Base-by-base conservation (phyloP, 2,888 invertebrate genomes). In the Agrochola macilenta region DNA sequence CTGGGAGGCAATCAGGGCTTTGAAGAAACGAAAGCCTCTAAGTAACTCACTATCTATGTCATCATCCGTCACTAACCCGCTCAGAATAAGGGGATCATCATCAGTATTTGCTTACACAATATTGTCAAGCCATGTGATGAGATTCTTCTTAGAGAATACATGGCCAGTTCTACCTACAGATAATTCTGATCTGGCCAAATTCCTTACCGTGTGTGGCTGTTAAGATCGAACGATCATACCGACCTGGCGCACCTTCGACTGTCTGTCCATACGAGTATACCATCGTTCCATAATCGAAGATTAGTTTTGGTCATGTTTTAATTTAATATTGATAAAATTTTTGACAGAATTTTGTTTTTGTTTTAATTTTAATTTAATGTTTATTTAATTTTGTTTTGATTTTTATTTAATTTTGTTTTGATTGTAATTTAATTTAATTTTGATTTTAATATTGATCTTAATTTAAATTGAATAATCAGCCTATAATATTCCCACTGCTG, bases 1-100 rank as follows among this genome's bases (percentile, higher is more conserved):
- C 58, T 58, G 61, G 49, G 61, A 68, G 66, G 82, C 70, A 80
- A 82, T 81, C 69, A 46, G 35, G 49, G 57, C 30, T 66, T 54
- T 68, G 46, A 78, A 75, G 78, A 79, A 58, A 63, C 71, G 3
- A 43, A 63, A 63, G 1, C 14, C 23, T 26, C 5, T 17, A 26
- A 26, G 17, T 49, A 58, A 46, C 26, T 49, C 3, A 26, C 7
- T 30, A n/a, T 66, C 26, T 75, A 11, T 52, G 20, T n/a, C 39
- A 57, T n/a, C 4, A 30, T 30, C 20, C 4, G 12, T 43, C 49
- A 23, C 9, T 9, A 12, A 39, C 5, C 20, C 57, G 9, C 35
- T 12, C 30, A 14, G 17, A 43, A 66, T 49, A 17, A 58, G 20
- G 20, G 20, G 8, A 23, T 8, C 20, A 3, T 52, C 52, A 20